Conservation (phyloP, 2,888 invertebrate species). For the Xylota segnis region DNA sequence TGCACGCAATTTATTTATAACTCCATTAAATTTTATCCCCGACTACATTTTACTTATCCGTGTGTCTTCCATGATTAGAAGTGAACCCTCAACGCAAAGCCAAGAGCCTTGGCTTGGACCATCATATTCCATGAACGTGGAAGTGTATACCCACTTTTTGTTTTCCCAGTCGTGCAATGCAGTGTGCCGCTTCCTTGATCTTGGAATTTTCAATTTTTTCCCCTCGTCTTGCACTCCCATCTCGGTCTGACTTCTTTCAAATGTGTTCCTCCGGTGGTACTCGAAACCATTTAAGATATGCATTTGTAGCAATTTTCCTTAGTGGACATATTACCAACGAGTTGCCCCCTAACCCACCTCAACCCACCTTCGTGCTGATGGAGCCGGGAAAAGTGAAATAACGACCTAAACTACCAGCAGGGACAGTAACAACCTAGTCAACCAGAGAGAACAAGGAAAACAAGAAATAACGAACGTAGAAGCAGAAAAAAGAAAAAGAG, state of each 20-base stretch:
- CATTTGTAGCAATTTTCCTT: conserved; percentile 81
- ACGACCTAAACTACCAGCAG: conserved; percentile 48
- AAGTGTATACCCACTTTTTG: conserved; percentile 1
- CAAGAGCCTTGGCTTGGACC: not conserved
- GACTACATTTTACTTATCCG: conserved; percentile 7
- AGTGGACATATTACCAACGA: conserved; percentile 79
- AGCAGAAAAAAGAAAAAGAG: conserved; percentile 1
- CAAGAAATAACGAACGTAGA: conserved; percentile 19
- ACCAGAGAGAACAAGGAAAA: conserved; percentile 55
- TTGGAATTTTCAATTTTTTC: conserved; percentile 29
- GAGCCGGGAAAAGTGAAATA: conserved; percentile 80
- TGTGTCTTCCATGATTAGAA: not conserved
- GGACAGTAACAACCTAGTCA: conserved; percentile 65
- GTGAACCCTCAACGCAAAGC: conserved; percentile 9
- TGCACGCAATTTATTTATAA: conserved; percentile 8
- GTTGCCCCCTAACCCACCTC: not conserved
- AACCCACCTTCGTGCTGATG: conserved; percentile 31
- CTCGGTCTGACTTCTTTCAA: not conserved
- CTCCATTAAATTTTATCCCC: conserved; percentile 23
- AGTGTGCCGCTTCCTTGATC: conserved; percentile 43
- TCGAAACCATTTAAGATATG: conserved; percentile 79
- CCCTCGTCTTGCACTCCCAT: not conserved
- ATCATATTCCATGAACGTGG: conserved; percentile 21
- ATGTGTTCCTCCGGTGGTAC: conserved; percentile 1
- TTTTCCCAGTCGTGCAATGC: not conserved